Percentiles rank a stretch among this genome's conserved stretches.
These are phyloP conservation scores for Apostichopus parvimensis DNA, from an alignment of 35 echinoderm and acorn worm genomes.

Conservation along the genomic window DNA sequence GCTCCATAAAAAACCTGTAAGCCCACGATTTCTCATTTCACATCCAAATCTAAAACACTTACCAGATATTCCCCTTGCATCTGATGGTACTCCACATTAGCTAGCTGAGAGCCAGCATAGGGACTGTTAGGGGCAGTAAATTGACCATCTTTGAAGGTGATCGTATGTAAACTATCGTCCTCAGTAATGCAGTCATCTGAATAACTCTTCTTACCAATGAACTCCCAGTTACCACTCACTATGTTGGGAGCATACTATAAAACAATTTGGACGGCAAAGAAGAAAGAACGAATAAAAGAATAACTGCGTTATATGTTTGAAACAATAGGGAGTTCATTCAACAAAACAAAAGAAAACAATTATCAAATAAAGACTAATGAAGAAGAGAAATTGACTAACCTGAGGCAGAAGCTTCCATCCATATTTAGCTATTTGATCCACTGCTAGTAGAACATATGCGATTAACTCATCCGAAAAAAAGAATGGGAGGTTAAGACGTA, in stretches of 20 bases:
- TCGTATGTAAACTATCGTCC: constrained; percentile 63
- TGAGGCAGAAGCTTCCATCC: constrained; percentile 92
- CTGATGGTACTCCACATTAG: background rate
- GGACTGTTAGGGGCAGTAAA: constrained; percentile 60
- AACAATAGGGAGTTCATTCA: too few relatives aligned
- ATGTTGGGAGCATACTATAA: constrained; percentile 12
- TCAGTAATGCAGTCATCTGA: background rate
- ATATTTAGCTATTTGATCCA: constrained; percentile 74
- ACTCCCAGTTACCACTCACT: constrained; percentile 11
- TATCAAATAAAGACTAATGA: background rate
- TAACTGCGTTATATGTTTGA: background rate
- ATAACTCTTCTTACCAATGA: background rate
- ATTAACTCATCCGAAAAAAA: constrained; percentile 79
- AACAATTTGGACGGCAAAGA: background rate
- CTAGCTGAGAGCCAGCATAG: background rate
- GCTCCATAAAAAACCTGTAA: too few relatives aligned
- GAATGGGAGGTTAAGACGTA: constrained; percentile 80
- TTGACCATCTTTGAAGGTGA: constrained; percentile 59
- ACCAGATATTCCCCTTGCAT: background rate
- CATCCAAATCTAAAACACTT: background rate
- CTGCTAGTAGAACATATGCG: constrained; percentile 74
- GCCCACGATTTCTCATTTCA: too few relatives aligned
- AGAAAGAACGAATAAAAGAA: background rate
- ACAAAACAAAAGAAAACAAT: too few relatives aligned
- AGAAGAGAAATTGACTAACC: constrained; percentile 15